phyloP scores from a whole-genome alignment of 2,797 vertebrate species.

The Jordanella pulchra region DNA sequence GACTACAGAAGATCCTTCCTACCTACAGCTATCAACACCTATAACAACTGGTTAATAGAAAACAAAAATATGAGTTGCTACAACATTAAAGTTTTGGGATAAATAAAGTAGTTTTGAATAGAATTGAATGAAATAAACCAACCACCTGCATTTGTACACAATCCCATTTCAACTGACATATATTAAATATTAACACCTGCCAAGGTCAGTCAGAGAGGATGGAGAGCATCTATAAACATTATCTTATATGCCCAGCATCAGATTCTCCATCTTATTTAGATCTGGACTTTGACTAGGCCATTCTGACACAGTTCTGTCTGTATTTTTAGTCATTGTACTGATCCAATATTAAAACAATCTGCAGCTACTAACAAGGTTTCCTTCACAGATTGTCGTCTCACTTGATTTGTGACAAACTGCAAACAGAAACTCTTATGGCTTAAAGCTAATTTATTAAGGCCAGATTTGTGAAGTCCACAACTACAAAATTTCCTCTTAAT shows the following conservation, averaged over 20 bases:
- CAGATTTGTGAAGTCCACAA: no score
- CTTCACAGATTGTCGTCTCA: not conserved
- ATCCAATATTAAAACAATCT: not conserved
- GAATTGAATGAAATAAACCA: not conserved
- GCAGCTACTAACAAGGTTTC: not conserved
- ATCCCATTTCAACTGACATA: not conserved
- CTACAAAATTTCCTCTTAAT: no score
- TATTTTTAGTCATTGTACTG: not conserved
- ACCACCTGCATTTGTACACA: not conserved
- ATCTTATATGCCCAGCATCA: not conserved
- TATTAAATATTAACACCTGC: not conserved
- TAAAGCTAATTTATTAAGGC: no score
- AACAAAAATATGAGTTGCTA: no score
- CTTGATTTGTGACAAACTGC: not conserved
- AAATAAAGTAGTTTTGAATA: no score
- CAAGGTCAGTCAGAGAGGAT: not conserved
- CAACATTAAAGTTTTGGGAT: no score
- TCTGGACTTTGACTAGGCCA: not conserved
- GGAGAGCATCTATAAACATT: not conserved
- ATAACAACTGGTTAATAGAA: no score
- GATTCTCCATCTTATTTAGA: not conserved
- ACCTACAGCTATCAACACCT: no score
- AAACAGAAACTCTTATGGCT: not conserved
- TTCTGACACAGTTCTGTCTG: not conserved
- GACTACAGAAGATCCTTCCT: no score